Percentiles rank a stretch among this genome's conserved stretches.
phyloP scores from a whole-genome alignment of 2,888 invertebrate species.

The Apamea epomidion region DNA sequence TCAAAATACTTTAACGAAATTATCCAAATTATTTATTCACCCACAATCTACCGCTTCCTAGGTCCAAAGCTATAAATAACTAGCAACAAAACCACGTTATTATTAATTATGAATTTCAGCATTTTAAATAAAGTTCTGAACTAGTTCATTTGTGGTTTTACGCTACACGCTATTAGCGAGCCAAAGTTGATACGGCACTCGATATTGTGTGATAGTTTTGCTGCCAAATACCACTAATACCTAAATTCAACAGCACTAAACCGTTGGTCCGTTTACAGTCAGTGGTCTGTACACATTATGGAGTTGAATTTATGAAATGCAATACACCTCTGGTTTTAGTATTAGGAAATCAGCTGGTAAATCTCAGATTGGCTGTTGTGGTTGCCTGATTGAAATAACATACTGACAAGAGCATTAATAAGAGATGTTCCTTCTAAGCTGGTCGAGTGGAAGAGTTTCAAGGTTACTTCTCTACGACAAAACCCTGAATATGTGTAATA shows the following conservation, averaged over 20 bases:
- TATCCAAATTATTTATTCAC: neutral
- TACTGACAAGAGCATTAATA: neutral
- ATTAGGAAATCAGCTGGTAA: neutral
- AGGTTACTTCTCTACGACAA: neutral
- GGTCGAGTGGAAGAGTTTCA: neutral
- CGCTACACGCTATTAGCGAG: slow-evolving; percentile 10
- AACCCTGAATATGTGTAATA: neutral
- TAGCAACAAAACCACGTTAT: neutral
- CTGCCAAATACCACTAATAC: slow-evolving; percentile 13
- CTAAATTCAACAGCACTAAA: neutral
- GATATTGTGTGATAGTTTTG: slow-evolving; percentile 13
- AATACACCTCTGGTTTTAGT: neutral
- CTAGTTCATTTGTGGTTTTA: slow-evolving; percentile 42
- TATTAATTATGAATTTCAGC: slow-evolving; percentile 25
- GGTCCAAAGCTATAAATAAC: slow-evolving; percentile 17
- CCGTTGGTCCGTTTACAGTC: neutral
- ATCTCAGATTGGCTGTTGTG: neutral
- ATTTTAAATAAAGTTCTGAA: slow-evolving; percentile 22
- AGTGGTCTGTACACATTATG: neutral
- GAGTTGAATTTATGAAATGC: neutral
- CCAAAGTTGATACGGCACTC: slow-evolving; percentile 1
- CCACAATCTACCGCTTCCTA: neutral
- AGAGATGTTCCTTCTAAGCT: neutral
- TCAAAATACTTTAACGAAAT: neutral
- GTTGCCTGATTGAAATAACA: neutral